Conservation (phyloP, 2,797 vertebrate genomes). For the Rhabdomys pumilio region DNA sequence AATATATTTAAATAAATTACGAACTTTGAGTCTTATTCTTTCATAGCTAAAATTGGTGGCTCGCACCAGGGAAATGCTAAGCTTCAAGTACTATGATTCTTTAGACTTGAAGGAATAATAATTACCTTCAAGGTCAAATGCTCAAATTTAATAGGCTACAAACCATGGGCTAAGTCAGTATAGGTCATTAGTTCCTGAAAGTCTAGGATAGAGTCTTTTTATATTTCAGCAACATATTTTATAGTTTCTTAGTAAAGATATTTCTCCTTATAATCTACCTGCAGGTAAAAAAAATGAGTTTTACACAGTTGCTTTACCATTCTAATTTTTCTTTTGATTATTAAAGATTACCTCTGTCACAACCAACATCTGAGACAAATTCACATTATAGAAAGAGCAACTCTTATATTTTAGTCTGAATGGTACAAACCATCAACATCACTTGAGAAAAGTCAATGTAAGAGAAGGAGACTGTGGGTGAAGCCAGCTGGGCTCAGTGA, state of each 20-base stretch:
- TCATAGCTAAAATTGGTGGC: neutral
- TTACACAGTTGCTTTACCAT: neutral
- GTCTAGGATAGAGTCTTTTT: neutral
- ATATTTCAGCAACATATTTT: neutral
- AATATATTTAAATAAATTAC: constrained; percentile 31
- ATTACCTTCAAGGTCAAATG: constrained; percentile 9
- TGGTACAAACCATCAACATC: neutral
- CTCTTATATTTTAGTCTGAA: neutral
- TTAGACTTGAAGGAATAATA: neutral
- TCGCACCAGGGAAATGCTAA: neutral
- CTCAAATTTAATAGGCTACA: constrained; percentile 43
- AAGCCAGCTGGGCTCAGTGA: constrained; percentile 46
- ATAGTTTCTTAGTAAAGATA: neutral
- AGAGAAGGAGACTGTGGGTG: constrained; percentile 48
- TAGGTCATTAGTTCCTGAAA: constrained; percentile 26
- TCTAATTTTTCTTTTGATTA: constrained; percentile 4
- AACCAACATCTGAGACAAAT: neutral
- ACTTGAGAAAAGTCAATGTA: neutral
- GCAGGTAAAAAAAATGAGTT: constrained; percentile 36
- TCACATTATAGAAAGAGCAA: neutral
- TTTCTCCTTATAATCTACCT: neutral
- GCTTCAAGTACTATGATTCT: neutral
- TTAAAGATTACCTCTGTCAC: neutral
- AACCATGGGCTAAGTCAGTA: constrained; percentile 1
- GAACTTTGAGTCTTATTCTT: neutral